Conservation (phyloP, 92 coral and sea anemone species). For the Muricea muricata region DNA sequence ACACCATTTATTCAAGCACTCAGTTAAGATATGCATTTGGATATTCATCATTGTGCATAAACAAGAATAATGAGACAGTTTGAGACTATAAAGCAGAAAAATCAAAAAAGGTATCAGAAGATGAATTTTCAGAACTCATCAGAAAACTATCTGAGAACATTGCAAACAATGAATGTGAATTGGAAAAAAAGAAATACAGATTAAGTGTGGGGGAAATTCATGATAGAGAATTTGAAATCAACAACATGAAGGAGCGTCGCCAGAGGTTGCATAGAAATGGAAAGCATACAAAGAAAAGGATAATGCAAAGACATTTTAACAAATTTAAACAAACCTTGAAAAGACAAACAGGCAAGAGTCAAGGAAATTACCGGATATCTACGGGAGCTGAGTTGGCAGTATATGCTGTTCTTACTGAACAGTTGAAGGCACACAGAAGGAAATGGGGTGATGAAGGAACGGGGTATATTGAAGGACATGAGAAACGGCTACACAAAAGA, state of each 20-base stretch:
- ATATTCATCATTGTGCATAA: slow-evolving; percentile 48
- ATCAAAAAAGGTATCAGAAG: slow-evolving; percentile 31
- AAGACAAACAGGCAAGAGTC: too few relatives aligned
- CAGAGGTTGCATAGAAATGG: too few relatives aligned
- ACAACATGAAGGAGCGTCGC: too few relatives aligned
- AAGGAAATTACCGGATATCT: slow-evolving; percentile 48
- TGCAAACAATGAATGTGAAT: slow-evolving; percentile 21
- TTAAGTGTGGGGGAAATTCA: slow-evolving; percentile 46
- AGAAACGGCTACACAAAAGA: slow-evolving; percentile 19
- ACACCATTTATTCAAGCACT: too few relatives aligned
- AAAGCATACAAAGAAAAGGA: too few relatives aligned
- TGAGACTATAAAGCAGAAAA: slow-evolving; percentile 33
- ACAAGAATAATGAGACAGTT: slow-evolving; percentile 32
- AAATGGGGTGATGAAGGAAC: slow-evolving; percentile 72
- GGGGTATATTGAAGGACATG: slow-evolving; percentile 47
- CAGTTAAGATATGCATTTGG: slow-evolving; percentile 50
- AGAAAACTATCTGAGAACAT: slow-evolving; percentile 40
- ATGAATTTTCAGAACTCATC: slow-evolving; percentile 50
- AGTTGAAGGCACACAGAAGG: slow-evolving; percentile 34
- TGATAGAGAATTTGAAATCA: slow-evolving; percentile 44
- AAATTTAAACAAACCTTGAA: too few relatives aligned
- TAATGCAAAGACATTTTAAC: too few relatives aligned
- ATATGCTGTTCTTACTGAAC: slow-evolving; percentile 40
- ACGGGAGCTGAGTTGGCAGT: slow-evolving; percentile 54
- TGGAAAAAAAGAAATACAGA: slow-evolving; percentile 50